Conservation (phyloP, 2,113 vertebrate species). For the Grallaria varia region DNA sequence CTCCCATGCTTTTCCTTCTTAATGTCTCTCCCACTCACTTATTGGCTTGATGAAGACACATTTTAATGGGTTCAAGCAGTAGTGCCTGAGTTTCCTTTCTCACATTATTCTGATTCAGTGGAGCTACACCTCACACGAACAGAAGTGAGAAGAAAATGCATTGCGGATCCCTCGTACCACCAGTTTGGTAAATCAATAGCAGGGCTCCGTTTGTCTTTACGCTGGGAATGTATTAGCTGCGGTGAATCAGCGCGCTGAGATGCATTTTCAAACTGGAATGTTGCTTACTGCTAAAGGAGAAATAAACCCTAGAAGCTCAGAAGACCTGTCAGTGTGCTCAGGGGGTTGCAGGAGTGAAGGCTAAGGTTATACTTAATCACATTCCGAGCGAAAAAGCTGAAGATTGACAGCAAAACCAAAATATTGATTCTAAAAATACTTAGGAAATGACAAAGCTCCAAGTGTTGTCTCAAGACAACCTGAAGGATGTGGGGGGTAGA, state of each 20-base stretch:
- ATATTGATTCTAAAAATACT: constrained; percentile 56
- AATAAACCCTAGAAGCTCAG: constrained; percentile 50
- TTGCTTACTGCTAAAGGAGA: constrained; percentile 7
- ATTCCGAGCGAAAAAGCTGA: constrained; percentile 53
- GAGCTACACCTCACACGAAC: constrained; percentile 45
- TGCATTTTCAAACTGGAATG: neutral
- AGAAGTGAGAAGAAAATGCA: constrained; percentile 63
- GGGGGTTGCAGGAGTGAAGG: constrained; percentile 12
- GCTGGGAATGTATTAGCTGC: constrained; percentile 9
- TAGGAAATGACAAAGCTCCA: constrained; percentile 52
- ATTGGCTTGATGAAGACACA: constrained; percentile 60
- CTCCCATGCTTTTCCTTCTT: constrained; percentile 65
- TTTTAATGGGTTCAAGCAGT: constrained; percentile 62
- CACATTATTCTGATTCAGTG: constrained; percentile 59
- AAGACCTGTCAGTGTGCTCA: constrained; percentile 23
- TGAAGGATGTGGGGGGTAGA: constrained; percentile 40
- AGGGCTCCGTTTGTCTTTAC: neutral
- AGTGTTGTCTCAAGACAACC: constrained; percentile 61
- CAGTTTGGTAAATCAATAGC: constrained; percentile 7
- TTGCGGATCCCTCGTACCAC: neutral
- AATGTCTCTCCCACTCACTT: constrained; percentile 66
- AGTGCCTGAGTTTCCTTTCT: constrained; percentile 54
- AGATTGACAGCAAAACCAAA: constrained; percentile 52
- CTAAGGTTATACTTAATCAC: constrained; percentile 52
- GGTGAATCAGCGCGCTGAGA: neutral